Percentiles rank a stretch among this genome's conserved stretches.
phyloP scores from a whole-genome alignment of 2,797 vertebrate genomes.

The Muscicapa striata region DNA sequence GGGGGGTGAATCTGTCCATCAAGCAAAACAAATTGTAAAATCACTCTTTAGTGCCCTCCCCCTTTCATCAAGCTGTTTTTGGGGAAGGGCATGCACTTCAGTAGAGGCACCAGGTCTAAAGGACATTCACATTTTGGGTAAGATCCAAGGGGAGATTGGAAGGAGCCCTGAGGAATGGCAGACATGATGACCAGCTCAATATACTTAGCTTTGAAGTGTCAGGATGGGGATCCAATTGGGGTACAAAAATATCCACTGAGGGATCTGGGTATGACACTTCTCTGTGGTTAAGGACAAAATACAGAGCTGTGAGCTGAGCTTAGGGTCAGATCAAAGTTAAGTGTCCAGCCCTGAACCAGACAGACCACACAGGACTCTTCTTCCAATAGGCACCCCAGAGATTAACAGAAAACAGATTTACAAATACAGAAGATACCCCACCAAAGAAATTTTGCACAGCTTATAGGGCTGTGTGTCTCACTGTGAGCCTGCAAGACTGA shows the following conservation, averaged over 20 bases:
- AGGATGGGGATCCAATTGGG: background rate
- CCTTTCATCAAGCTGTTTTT: background rate
- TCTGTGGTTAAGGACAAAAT: background rate
- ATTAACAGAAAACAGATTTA: background rate
- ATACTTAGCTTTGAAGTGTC: conserved; percentile 23
- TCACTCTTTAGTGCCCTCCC: background rate
- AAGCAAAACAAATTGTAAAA: background rate
- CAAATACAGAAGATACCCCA: background rate
- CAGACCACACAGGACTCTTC: background rate
- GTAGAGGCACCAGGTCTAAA: background rate
- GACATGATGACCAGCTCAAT: background rate
- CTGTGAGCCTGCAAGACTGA: background rate
- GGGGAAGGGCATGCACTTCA: background rate
- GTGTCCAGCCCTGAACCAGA: background rate
- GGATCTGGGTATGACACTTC: background rate
- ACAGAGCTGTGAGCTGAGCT: background rate
- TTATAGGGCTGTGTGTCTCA: background rate
- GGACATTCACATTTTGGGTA: background rate
- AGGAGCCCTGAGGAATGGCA: conserved; percentile 1
- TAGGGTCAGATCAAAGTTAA: background rate
- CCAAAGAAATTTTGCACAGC: background rate
- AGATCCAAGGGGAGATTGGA: conserved; percentile 20
- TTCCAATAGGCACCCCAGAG: background rate
- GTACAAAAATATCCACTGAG: background rate
- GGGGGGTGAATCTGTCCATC: background rate